Base-by-base conservation (phyloP, 35 echinoderm and acorn worm species). In the Heliocidaris erythrogramma region DNA sequence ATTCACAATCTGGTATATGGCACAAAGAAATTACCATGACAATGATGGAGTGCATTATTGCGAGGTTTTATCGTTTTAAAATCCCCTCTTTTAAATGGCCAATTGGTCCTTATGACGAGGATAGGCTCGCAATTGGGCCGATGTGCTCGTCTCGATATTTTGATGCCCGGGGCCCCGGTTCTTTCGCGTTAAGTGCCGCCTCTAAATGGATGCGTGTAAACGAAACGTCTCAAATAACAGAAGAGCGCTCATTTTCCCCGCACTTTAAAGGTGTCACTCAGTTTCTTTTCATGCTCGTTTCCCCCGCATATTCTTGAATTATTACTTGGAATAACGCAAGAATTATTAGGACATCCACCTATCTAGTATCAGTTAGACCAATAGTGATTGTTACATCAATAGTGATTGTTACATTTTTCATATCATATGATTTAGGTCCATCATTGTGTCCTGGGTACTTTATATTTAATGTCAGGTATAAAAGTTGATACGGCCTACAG, bases 21-120 rank as follows among this genome's bases (percentile, higher is more conserved):
- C 87, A 89, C 87, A 89, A 89, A 89, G 87, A 89, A 89, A 89
- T 89, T 89, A 89, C 31, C 87, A 89, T 89, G 87, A 89, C 87
- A 89, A 89, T 89, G 47, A 13, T 7, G 18, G 16, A 89, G 47
- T 89, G 87, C 87, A 47, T 89, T 89, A 89, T 48, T 48, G 47
- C 47, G 14, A 89, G 10, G 47, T 32, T 86, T 32, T 89, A 89
- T 89, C 87, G 29, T 89, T 89, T 47, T 47, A 48, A 89, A 35
- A 89, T 89, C 47, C 31, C 87, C 87, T 89, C 24, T 42, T 89
- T 89, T 89, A 32, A 47, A 32, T 30, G 31, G 16, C 32, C 87
- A 47, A 89, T 89, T 89, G 87, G 87, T 30, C 32, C 87, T 13
- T 89, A 89, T 89, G 87, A 89, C 42, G 31, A 18, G 35, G 35